Evolutionary conservation across 2,113 vertebrate species (phyloP).

Genomic region (Alaudala cheleensis): DNA sequence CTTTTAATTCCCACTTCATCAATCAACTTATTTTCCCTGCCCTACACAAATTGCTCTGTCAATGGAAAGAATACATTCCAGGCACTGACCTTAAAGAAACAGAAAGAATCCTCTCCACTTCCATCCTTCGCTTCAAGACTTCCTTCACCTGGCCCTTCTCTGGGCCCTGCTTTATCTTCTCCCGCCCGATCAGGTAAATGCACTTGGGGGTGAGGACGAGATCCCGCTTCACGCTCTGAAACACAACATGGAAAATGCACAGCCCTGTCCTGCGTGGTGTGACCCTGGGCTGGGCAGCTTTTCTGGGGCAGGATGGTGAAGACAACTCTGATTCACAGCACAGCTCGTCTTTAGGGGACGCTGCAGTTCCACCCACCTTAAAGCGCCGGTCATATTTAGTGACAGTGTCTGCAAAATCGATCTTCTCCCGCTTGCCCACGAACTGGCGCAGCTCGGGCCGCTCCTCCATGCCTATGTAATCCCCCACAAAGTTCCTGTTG

Average conservation of each 20-base stretch:
- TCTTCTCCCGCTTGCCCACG: conserved; percentile 92
- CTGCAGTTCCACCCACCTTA: conserved; percentile 78
- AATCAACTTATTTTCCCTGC: neutral
- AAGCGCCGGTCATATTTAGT: conserved; percentile 94
- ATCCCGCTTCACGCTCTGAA: conserved; percentile 91
- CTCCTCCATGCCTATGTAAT: conserved; percentile 97
- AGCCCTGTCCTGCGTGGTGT: neutral
- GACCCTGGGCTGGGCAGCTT: neutral
- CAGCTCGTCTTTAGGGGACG: neutral
- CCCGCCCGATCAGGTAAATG: conserved; percentile 92
- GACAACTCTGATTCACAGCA: neutral
- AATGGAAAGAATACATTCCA: neutral
- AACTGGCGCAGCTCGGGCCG: conserved; percentile 92
- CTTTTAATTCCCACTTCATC: neutral
- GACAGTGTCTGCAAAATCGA: conserved; percentile 93
- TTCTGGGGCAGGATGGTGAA: neutral
- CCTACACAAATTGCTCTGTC: neutral
- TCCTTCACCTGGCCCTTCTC: conserved; percentile 94
- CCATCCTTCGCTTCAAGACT: conserved; percentile 89
- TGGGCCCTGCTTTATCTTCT: conserved; percentile 94
- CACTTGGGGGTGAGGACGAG: conserved; percentile 92
- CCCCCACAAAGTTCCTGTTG: conserved; percentile 96
- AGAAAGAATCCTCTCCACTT: conserved; percentile 88
- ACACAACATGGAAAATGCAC: neutral
- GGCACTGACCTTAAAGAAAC: conserved; percentile 88